These are phyloP conservation scores for Cylloceria caligata DNA, from an alignment of 2,888 invertebrate species.

Conservation along the genomic window DNA sequence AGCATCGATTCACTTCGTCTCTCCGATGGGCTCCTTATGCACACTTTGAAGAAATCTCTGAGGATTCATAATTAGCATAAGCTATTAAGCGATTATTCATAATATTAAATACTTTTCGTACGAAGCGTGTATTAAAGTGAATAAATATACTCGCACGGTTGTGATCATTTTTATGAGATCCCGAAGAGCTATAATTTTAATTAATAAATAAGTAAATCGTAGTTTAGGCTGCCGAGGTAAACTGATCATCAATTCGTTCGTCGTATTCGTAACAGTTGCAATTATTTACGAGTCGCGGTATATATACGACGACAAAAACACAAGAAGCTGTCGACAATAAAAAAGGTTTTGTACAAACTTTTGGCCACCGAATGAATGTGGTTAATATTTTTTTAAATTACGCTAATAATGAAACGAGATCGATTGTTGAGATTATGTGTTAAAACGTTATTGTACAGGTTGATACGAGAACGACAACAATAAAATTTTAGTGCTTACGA, in stretches of 20 bases:
- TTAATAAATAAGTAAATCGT: not conserved
- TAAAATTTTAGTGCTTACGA: not conserved
- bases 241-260: conserved; percentile 13
- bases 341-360: conserved; percentile 66
- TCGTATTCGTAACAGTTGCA: not conserved
- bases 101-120: not conserved
- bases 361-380: conserved; percentile 64
- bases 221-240: not conserved
- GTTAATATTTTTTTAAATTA: conserved; percentile 54
- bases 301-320: not conserved
- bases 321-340: conserved; percentile 22
- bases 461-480: not conserved
- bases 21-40: not conserved
- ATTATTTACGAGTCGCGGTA: not conserved
- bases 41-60: conserved; percentile 16
- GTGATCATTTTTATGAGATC: not conserved
- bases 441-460: conserved; percentile 22
- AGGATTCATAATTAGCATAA: conserved; percentile 22
- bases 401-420: conserved; percentile 35
- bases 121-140: not conserved
- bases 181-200: not conserved
- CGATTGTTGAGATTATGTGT: conserved; percentile 28
- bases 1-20: not conserved
- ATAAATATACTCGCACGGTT: conserved; percentile 11
- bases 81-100: conserved; percentile 1